Percentiles rank a stretch among this genome's conserved stretches.
Evolutionary conservation across 2,888 invertebrate species (phyloP).

Genomic region (Clusia tigrina): DNA sequence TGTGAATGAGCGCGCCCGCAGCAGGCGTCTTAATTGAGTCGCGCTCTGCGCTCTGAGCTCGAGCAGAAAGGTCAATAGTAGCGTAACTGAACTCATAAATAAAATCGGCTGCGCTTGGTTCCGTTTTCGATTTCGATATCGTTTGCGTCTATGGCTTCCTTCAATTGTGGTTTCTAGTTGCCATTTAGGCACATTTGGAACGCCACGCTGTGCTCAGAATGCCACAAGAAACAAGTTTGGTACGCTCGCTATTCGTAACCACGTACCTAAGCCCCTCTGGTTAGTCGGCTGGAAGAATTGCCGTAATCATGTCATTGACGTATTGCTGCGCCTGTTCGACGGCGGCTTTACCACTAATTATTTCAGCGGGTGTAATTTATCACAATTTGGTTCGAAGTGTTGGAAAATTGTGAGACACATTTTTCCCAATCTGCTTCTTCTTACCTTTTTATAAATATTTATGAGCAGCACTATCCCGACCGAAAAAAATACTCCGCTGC

Average conservation of each 20-base stretch:
- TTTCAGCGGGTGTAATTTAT: conserved; percentile 22
- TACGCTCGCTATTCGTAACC: no score
- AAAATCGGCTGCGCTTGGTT: background rate
- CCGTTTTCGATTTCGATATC: no score
- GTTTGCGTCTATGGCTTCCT: background rate
- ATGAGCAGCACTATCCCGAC: background rate
- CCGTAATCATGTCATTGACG: conserved; percentile 11
- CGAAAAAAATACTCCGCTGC: background rate
- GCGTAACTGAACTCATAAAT: conserved; percentile 25
- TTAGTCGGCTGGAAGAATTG: background rate
- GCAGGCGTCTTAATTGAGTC: background rate
- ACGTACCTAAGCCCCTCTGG: background rate
- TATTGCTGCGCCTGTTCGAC: background rate
- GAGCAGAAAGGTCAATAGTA: conserved; percentile 20
- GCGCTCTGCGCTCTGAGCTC: background rate
- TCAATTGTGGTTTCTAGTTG: background rate
- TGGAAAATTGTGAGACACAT: conserved; percentile 21
- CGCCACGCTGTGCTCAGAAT: no score
- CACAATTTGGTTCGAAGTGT: conserved; percentile 23
- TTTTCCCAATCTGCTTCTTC: no score
- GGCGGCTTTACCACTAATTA: conserved; percentile 13
- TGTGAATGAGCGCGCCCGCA: background rate
- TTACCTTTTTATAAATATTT: conserved; percentile 13
- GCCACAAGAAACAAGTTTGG: no score
- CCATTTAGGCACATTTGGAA: no score